Evolutionary conservation across 2,113 vertebrate genomes (phyloP), one percentile per base, ranked within the genome.

Genomic region (Benitochromis conjunctus): DNA sequence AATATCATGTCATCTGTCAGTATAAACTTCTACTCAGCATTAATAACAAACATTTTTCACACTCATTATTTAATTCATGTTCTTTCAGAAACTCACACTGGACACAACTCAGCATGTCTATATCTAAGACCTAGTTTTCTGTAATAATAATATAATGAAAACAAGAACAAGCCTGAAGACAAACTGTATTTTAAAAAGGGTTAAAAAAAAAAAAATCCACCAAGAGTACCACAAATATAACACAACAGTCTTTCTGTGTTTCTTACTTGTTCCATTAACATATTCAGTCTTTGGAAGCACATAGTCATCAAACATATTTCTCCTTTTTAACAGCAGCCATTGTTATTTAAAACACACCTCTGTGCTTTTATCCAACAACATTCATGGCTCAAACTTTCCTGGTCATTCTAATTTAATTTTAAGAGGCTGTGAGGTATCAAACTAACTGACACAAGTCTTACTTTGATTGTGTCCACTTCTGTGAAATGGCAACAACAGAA

Each of bases 21-120:
- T 92, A 88, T 87, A 89, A 92, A 94, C 76, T n/a, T 79, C 81
- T 79, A 34, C 43, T 86, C 62, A 80, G 58, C 83, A 86, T 78
- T 26, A 69, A 84, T 66, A 80, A 93, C 82, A 91, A 87, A 90
- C 84, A 86, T 91, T 77, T 76, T 92, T 80, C 83, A 92, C 86
- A 86, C 89, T 38, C 81, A 62, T 80, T 69, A 74, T 78, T 83
- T 56, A 66, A 69, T 81, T 21, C 26, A 91, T 14, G 82, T 84
- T 41, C 60, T 88, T 80, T 79, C 83, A 91, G 48, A 88, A 79
- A 87, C 24, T 89, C 80, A 86, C 89, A 84, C 82, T 89, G 69
- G 91, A 93, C 86, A 91, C 85, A 31, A 31, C 58, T 84, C 69
- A 83, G 43, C 36, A 84, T 29, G 43, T 54, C 71, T 86, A 80